Base-by-base conservation (phyloP, 2,113 vertebrate genomes). In the Cathartes aura region DNA sequence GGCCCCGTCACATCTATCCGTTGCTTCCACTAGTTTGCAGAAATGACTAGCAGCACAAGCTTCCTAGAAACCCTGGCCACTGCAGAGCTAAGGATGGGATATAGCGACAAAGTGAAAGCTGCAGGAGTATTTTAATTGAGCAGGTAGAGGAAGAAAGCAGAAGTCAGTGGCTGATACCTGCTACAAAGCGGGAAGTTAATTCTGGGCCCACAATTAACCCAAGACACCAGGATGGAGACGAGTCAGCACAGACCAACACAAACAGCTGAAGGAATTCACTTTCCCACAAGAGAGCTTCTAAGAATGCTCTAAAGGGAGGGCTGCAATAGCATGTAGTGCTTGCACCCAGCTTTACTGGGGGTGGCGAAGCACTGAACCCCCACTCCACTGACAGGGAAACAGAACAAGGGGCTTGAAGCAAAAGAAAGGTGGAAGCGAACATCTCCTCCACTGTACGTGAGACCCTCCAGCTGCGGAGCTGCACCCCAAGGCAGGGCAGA, bases 211-310 rank as follows among this genome's bases (percentile, higher is more conserved):
- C 79, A 52, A 15, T 79, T 94, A 96, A 94, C 76, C 89, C 73
- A 40, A 91, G 89, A 91, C 58, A 79, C 58, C 1, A 9, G 85
- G 71, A 90, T 89, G 94, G 87, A 95, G 85, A 96, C 62, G 8
- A 80, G 79, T 82, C 75, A 87, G 94, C 79, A 94, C 3, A 3
- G 91, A 97, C 70, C 89, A 91, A 96, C 89, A 95, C 94, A 93
- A 87, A 95, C 45, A 95, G 91, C 91, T 81, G 87, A 93, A 93
- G 84, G 87, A 94, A 97, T 87, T 92, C 62, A 90, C 87, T 87
- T 96, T 97, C 82, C 93, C 91, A 91, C 87, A 56, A 50, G 62
- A 96, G 80, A 96, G 87, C 87, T 93, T 94, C 82, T 89, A 96
- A 80, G 66, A 62, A 79, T 76, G 93, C 93, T 87, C 74, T 85